phyloP scores from a whole-genome alignment of 1,140 invertebrate genomes.

The Mamestra configurata region DNA sequence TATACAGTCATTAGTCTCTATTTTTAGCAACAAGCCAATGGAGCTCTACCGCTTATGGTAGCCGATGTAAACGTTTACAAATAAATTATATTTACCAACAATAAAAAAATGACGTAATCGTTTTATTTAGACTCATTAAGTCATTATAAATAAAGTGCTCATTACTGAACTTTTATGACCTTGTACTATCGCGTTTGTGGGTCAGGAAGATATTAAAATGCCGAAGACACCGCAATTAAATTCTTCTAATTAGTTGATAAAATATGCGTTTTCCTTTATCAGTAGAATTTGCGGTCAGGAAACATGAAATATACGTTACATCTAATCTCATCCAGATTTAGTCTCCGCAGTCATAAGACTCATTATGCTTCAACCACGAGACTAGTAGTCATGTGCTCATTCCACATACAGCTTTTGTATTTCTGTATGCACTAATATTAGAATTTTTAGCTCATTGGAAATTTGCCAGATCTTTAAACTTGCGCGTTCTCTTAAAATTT shows the following conservation, averaged over 20 bases:
- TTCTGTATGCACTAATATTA: constrained; percentile 84
- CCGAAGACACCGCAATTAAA: constrained; percentile 7
- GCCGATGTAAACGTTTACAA: background rate
- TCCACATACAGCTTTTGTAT: constrained; percentile 77
- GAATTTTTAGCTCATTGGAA: constrained; percentile 83
- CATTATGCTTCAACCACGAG: constrained; percentile 57
- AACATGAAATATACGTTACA: constrained; percentile 16
- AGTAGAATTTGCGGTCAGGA: constrained; percentile 5
- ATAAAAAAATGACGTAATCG: background rate
- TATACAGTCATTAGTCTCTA: background rate
- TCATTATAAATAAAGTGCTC: constrained; percentile 8
- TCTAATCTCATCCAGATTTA: constrained; percentile 34
- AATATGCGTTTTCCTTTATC: constrained; percentile 14
- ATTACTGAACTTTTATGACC: constrained; percentile 31
- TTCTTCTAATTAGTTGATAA: constrained; percentile 24
- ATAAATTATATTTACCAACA: background rate
- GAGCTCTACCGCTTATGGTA: background rate
- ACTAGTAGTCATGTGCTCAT: constrained; percentile 81
- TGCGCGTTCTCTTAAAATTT: constrained; percentile 71
- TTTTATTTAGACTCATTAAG: constrained; percentile 1
- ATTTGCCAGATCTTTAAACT: constrained; percentile 73
- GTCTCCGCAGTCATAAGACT: constrained; percentile 66
- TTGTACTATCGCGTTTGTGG: constrained; percentile 5
- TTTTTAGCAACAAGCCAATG: constrained; percentile 6
- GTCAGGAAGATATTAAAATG: background rate